phyloP scores from a whole-genome alignment of 2,113 vertebrate genomes.

The Bungarus multicinctus region DNA sequence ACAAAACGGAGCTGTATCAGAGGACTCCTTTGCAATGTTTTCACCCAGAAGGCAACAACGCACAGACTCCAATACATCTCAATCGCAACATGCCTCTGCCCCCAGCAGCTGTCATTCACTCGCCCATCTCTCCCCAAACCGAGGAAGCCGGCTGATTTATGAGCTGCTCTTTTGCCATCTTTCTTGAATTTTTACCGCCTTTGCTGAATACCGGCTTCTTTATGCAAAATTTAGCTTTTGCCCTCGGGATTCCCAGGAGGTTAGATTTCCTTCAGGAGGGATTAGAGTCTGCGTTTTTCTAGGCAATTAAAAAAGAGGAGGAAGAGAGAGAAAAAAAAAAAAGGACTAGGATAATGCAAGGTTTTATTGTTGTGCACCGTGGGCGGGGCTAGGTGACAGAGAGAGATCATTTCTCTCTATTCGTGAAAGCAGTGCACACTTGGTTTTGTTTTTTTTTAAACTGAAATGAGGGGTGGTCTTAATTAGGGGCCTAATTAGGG shows the following conservation, averaged over 20 bases:
- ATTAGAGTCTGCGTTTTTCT: background rate
- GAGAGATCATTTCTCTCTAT: background rate
- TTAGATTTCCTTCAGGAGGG: background rate
- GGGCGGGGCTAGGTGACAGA: background rate
- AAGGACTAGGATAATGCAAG: background rate
- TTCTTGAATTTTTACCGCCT: background rate
- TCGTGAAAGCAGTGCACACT: background rate
- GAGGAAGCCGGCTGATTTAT: conserved; percentile 28
- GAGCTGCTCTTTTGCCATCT: conserved; percentile 17
- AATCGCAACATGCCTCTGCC: background rate
- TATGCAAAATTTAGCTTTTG: conserved; percentile 21
- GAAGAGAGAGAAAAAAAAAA: background rate
- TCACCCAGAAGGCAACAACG: conserved; percentile 13
- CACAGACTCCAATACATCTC: conserved; percentile 12
- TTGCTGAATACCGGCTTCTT: conserved; percentile 1
- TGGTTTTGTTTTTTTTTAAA: background rate
- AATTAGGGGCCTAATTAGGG: too few species aligned
- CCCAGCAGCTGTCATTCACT: background rate
- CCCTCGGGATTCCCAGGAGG: background rate
- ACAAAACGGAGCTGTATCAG: too few species aligned
- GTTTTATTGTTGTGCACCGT: background rate
- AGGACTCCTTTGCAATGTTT: background rate
- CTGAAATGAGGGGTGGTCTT: background rate
- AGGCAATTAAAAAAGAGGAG: background rate
- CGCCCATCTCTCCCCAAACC: background rate